A percentile compares a stretch with the other conserved stretches of the same genome.
These are phyloP conservation scores for Dromococcyx pavoninus DNA, from an alignment of 2,797 vertebrate species.

Conservation along the genomic window DNA sequence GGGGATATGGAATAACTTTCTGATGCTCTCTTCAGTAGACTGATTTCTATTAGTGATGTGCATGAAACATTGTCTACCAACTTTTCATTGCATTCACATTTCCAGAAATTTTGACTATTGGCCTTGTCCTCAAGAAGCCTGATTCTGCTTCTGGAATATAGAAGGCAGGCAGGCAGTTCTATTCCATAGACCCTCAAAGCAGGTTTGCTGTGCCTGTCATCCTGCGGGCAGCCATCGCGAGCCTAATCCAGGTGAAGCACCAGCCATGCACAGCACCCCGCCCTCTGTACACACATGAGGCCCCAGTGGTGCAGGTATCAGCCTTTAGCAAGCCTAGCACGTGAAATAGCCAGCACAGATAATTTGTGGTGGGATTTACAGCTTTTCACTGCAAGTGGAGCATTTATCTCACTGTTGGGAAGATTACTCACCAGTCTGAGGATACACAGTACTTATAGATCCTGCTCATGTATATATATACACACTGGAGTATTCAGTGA, in stretches of 20 bases:
- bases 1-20: background rate
- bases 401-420: background rate
- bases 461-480: background rate
- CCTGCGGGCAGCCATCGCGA: background rate
- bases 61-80: background rate
- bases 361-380: slow-evolving; percentile 22
- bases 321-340: rapidly evolving
- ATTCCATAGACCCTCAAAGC: background rate
- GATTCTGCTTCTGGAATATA: background rate
- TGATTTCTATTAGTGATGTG: background rate
- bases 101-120: rapidly evolving
- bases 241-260: background rate
- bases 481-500: background rate
- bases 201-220: rapidly evolving
- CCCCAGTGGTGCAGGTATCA: rapidly evolving
- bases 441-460: background rate
- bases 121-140: background rate
- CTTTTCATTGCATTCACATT: background rate
- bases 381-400: background rate
- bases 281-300: rapidly evolving
- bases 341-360: background rate
- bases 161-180: background rate
- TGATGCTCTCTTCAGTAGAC: background rate
- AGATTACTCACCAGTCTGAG: background rate
- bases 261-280: rapidly evolving